Base-by-base conservation (phyloP, 2,888 invertebrate genomes). In the Lacanobia oleracea region DNA sequence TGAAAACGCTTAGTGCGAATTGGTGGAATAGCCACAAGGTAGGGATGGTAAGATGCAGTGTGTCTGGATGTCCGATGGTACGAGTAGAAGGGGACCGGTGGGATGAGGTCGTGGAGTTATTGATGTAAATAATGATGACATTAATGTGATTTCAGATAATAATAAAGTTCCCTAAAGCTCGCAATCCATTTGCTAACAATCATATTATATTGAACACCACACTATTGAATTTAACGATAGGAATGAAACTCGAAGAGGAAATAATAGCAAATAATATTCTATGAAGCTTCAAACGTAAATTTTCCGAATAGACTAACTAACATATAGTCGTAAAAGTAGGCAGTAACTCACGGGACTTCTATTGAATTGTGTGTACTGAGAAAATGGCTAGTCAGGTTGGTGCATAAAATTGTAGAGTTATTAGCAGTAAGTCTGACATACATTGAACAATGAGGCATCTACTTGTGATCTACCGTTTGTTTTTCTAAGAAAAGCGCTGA, bases 331-430 rank as follows among this genome's bases (percentile, higher is more conserved):
- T 80, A 72, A 82, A 82, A 56, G 40, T 53, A 33, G 27, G 67
- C 63, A 57, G 40, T 77, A 64, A 72, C 67, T 81, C 67, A 69
- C 9, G 12, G 33, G 63, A 45, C 63, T 65, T 75, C 60, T 67
- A 78, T 82, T 74, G 73, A 69, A 79, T 33, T 56, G 66, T 65
- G 33, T 57, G 37, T 69, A 75, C 67, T n/a, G 61, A 48, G 79
- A 65, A 82, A 79, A 82, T 75, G 18, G 59, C 67, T 1, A 57
- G 67, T 54, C 43, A 67, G 62, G 33, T n/a, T 40, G 6, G 67
- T 48, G 54, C 68, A 65, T 81, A 82, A 72, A 77, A 43, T 67
- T 63, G 63, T 68, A 43, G 45, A 77, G 53, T 66, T 79, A 81
- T 69, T 60, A 72, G 51, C 45, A 23, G 12, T 67, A 67, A 75